A percentile compares a stretch with the other conserved stretches of the same genome.
phyloP scores from a whole-genome alignment of 2,888 invertebrate species.

The Phalera bucephala region DNA sequence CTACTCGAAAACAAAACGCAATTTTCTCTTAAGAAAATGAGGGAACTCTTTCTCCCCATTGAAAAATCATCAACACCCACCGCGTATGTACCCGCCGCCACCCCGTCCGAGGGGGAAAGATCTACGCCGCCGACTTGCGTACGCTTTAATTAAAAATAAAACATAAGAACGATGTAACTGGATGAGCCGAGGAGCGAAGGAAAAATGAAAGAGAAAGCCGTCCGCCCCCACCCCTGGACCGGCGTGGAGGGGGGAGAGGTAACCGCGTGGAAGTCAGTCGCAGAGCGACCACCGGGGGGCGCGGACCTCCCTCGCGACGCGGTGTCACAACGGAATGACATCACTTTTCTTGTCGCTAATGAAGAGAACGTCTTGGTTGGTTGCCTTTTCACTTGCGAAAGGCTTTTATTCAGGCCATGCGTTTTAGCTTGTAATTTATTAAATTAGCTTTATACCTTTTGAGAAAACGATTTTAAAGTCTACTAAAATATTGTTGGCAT shows the following conservation, averaged over 20 bases:
- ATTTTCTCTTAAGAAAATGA: conserved; percentile 84
- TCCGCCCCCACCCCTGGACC: conserved; percentile 59
- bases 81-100: conserved; percentile 70
- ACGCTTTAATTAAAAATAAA: conserved; percentile 84
- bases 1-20: conserved; percentile 83
- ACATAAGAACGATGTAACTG: conserved; percentile 84
- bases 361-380: conserved; percentile 76
- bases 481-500: conserved; percentile 10
- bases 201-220: conserved; percentile 84
- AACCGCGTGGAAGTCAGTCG: conserved; percentile 75
- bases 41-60: conserved; percentile 84
- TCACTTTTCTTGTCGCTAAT: conserved; percentile 82
- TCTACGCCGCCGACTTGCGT: conserved; percentile 82
- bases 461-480: conserved; percentile 22
- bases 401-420: conserved; percentile 50
- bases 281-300: conserved; percentile 69
- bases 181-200: conserved; percentile 83
- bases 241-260: conserved; percentile 46
- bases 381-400: conserved; percentile 59
- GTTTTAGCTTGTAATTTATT: conserved; percentile 46
- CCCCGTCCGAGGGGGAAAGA: conserved; percentile 60
- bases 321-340: conserved; percentile 79
- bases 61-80: conserved; percentile 83
- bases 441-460: conserved; percentile 45
- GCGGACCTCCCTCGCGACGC: conserved; percentile 63